These are phyloP conservation scores for Choristoneura fumiferana DNA, from an alignment of 1,140 invertebrate species.

Conservation along the genomic window DNA sequence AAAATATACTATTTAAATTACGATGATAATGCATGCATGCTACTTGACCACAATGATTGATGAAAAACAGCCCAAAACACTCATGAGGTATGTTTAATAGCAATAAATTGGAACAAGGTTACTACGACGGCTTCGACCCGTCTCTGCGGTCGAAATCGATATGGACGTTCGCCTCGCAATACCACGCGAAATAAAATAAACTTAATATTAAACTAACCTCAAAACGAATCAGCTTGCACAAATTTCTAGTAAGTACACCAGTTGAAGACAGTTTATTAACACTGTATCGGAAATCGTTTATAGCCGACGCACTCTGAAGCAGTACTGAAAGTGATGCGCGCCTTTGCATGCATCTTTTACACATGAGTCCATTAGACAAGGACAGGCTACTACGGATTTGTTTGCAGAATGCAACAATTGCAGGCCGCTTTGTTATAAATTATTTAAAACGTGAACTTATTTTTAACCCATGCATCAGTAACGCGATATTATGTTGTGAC, in stretches of 20 bases:
- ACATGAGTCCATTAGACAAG: conserved; percentile 53
- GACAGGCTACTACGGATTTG: conserved; percentile 28
- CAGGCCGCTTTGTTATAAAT: neutral
- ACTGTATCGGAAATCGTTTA: conserved; percentile 27
- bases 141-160: conserved; percentile 64
- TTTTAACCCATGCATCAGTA: no score
- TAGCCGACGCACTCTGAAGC: conserved; percentile 38
- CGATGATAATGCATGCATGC: no score
- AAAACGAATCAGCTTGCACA: conserved; percentile 62
- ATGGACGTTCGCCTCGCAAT: conserved; percentile 37
- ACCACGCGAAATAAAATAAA: conserved; percentile 37
- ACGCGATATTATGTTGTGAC: no score
- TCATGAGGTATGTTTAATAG: conserved; percentile 27
- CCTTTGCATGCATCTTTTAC: conserved; percentile 68
- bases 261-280: conserved; percentile 23
- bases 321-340: conserved; percentile 47
- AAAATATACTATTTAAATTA: no score
- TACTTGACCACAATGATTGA: neutral
- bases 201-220: conserved; percentile 46
- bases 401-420: neutral
- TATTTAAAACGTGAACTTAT: no score
- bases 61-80: neutral
- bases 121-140: conserved; percentile 51
- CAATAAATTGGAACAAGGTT: conserved; percentile 68
- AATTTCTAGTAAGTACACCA: conserved; percentile 34